phyloP scores from a whole-genome alignment of 1,140 invertebrate genomes.

The Wasmannia auropunctata region DNA sequence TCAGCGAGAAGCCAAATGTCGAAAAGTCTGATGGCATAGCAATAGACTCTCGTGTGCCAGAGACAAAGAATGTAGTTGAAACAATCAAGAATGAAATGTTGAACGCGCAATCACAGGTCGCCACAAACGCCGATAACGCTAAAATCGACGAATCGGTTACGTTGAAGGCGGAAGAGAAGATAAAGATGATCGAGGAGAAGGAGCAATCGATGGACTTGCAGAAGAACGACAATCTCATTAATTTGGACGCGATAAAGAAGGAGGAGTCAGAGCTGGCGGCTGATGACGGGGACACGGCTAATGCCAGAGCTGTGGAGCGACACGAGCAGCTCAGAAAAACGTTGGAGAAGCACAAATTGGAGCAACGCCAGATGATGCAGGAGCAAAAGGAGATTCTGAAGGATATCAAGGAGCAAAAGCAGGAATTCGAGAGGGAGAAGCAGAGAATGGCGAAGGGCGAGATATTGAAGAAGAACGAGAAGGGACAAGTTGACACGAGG shows the following conservation, averaged over 20 bases:
- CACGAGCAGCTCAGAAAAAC: constrained; percentile 86
- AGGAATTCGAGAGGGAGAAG: constrained; percentile 84
- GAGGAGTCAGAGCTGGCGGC: constrained; percentile 84
- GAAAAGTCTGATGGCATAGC: constrained; percentile 62
- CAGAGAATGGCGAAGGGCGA: constrained; percentile 57
- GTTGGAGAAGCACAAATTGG: constrained; percentile 86
- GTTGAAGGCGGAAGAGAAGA: constrained; percentile 81
- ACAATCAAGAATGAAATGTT: constrained; percentile 62
- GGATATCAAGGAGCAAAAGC: constrained; percentile 85
- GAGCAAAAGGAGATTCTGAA: constrained; percentile 87
- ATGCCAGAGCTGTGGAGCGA: constrained; percentile 74
- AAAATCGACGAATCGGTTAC: constrained; percentile 77
- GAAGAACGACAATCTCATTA: constrained; percentile 79
- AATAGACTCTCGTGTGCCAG: constrained; percentile 58
- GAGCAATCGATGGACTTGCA: constrained; percentile 65
- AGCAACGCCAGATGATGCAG: constrained; percentile 86
- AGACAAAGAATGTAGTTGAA: constrained; percentile 67
- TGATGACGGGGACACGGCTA: constrained; percentile 72
- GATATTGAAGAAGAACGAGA: constrained; percentile 5
- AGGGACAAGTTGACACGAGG: constrained; percentile 4
- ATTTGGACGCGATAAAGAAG: constrained; percentile 84
- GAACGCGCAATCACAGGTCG: constrained; percentile 47
- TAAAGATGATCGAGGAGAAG: constrained; percentile 83
- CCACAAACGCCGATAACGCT: constrained; percentile 65
- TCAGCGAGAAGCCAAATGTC: constrained; percentile 65